A percentile compares a stretch with the other conserved stretches of the same genome.
These are phyloP conservation scores for Ischnura elegans DNA, from an alignment of 2,888 invertebrate species.

Conservation along the genomic window DNA sequence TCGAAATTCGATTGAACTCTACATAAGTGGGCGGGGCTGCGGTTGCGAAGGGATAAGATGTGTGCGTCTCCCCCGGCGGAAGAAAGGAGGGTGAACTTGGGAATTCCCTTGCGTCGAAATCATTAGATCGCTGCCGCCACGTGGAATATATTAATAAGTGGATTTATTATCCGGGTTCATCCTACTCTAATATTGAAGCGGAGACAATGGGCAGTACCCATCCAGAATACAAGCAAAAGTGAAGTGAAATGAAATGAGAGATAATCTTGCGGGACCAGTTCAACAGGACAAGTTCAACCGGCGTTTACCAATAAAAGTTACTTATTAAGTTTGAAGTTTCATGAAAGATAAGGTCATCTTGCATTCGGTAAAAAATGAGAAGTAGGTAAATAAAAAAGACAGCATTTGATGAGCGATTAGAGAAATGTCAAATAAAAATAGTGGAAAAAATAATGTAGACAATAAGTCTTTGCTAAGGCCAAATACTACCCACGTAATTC, in stretches of 20 bases:
- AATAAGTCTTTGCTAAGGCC: too few relatives aligned
- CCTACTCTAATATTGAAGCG: background rate
- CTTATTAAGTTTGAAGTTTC: too few relatives aligned
- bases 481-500: too few relatives aligned
- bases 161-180: background rate
- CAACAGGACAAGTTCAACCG: background rate
- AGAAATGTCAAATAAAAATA: too few relatives aligned
- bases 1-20: constrained; percentile 3
- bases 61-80: background rate
- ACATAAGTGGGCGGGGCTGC: background rate
- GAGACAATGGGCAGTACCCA: background rate
- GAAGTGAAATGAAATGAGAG: background rate
- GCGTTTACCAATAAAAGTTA: too few relatives aligned
- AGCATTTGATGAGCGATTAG: too few relatives aligned
- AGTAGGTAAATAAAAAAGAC: too few relatives aligned
- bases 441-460: too few relatives aligned
- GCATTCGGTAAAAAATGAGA: too few relatives aligned
- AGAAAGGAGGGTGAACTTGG: background rate
- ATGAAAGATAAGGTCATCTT: too few relatives aligned
- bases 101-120: background rate
- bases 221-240: background rate
- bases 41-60: background rate
- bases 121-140: constrained; percentile 12
- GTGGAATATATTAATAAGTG: background rate
- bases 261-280: background rate